These are phyloP conservation scores for Leptothorax acervorum DNA, from an alignment of 2,888 invertebrate genomes.

Conservation along the genomic window DNA sequence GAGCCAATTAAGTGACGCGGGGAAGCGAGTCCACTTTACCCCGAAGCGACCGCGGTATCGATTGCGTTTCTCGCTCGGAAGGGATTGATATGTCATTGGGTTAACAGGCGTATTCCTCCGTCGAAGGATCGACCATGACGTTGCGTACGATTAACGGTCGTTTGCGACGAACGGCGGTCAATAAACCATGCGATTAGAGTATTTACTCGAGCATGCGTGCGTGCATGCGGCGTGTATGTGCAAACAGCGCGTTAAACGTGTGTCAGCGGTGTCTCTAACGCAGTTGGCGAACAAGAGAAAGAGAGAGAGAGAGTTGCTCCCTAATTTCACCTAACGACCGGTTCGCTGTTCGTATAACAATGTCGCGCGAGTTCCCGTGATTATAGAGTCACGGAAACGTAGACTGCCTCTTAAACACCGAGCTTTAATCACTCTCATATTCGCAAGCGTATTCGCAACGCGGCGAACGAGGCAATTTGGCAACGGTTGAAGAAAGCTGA, in stretches of 20 bases:
- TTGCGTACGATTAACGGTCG: slow-evolving; percentile 17
- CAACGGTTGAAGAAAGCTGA: not conserved
- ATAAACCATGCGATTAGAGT: slow-evolving; percentile 30
- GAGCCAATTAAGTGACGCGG: slow-evolving; percentile 16
- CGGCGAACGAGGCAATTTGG: not conserved
- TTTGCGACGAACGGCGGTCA: slow-evolving; percentile 27
- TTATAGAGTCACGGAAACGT: slow-evolving; percentile 73
- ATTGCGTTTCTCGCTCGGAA: slow-evolving; percentile 28
- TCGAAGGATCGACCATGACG: slow-evolving; percentile 17
- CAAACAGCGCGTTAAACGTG: slow-evolving; percentile 40
- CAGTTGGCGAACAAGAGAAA: not conserved
- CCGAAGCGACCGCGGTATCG: slow-evolving; percentile 1
- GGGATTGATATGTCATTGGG: slow-evolving; percentile 40
- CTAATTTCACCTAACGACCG: slow-evolving; percentile 70
- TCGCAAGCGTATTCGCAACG: slow-evolving; percentile 21
- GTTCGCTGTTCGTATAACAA: slow-evolving; percentile 57
- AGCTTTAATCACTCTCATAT: slow-evolving; percentile 69
- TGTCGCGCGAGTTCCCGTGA: slow-evolving; percentile 46
- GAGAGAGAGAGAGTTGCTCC: slow-evolving; percentile 39
- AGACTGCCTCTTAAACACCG: slow-evolving; percentile 59
- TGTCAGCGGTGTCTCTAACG: slow-evolving; percentile 15
- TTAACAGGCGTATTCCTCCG: slow-evolving; percentile 33
- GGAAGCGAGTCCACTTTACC: not conserved
- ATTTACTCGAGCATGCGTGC: not conserved
- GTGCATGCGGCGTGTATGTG: slow-evolving; percentile 2